phyloP scores from a whole-genome alignment of 2,797 vertebrate species.

The Arnoldichthys spilopterus region DNA sequence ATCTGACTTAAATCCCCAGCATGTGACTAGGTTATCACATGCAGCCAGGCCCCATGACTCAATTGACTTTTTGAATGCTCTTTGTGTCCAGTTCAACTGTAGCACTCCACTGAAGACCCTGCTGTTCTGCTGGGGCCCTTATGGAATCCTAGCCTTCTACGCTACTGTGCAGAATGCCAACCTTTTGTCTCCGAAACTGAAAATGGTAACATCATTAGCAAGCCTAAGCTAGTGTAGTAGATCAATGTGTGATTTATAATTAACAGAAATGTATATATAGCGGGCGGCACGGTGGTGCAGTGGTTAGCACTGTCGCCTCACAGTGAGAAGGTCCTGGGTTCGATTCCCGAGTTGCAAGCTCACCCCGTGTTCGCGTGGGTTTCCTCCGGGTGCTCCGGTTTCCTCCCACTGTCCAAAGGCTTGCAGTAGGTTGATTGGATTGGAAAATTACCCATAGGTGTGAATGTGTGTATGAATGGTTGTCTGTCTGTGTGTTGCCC shows the following conservation, averaged over 20 bases:
- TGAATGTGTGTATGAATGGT: too few species aligned
- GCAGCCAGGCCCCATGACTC: slow-evolving; percentile 54
- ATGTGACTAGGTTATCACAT: slow-evolving; percentile 62
- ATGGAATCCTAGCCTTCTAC: slow-evolving; percentile 87
- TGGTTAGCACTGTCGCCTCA: too few species aligned
- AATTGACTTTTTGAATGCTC: slow-evolving; percentile 21
- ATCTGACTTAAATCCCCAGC: slow-evolving; percentile 58
- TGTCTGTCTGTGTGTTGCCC: too few species aligned
- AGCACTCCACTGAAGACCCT: slow-evolving; percentile 85
- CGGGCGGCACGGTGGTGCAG: too few species aligned
- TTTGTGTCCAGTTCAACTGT: slow-evolving; percentile 85
- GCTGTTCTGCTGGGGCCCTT: slow-evolving; percentile 92
- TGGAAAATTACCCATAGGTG: too few species aligned
- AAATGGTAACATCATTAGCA: slow-evolving; percentile 82
- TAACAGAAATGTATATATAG: too few species aligned
- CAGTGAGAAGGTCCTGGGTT: too few species aligned
- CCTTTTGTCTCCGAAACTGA: slow-evolving; percentile 88
- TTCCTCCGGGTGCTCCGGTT: too few species aligned
- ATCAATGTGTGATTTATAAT: background rate
- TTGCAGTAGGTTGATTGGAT: too few species aligned
- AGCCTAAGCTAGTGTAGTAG: background rate
- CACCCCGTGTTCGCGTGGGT: too few species aligned
- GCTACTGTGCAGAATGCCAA: slow-evolving; percentile 85
- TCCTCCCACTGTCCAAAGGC: too few species aligned
- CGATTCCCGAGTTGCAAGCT: too few species aligned